Percentiles rank a stretch among this genome's conserved stretches.
These are phyloP conservation scores for Corythornis vintsioides DNA, from an alignment of 2,113 vertebrate species.

Conservation along the genomic window DNA sequence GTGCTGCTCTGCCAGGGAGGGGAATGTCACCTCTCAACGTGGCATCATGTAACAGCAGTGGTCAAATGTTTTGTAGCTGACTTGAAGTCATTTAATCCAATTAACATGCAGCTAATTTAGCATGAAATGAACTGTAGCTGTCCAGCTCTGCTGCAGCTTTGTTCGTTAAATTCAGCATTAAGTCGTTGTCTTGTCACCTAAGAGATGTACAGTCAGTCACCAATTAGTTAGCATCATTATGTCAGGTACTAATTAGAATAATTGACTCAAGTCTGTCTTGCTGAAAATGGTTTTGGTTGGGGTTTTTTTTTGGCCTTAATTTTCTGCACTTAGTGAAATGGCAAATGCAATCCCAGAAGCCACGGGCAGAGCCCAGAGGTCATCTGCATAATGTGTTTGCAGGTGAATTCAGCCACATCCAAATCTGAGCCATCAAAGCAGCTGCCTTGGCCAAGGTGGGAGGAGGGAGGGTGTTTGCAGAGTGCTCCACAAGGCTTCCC, in stretches of 20 bases:
- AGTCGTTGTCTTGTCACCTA: background rate
- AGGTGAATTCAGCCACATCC: background rate
- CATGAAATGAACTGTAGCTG: background rate
- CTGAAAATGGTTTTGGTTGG: background rate
- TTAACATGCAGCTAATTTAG: conserved; percentile 27
- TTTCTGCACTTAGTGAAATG: conserved; percentile 7
- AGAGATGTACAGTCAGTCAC: conserved; percentile 31
- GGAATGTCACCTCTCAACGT: background rate
- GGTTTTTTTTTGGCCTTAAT: background rate
- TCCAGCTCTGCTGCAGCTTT: background rate
- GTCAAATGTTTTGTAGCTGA: conserved; percentile 3
- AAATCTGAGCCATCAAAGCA: background rate
- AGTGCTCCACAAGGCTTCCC: background rate
- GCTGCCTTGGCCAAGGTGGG: background rate
- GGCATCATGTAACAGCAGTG: background rate
- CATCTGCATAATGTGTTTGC: background rate
- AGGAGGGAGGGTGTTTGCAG: background rate
- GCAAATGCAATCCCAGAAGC: background rate
- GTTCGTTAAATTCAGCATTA: background rate
- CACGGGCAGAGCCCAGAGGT: background rate
- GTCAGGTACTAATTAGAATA: conserved; percentile 52
- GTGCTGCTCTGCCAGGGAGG: background rate
- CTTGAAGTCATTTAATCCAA: conserved; percentile 19
- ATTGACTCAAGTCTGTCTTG: conserved; percentile 32
- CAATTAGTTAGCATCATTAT: conserved; percentile 43